A percentile compares a stretch with the other conserved stretches of the same genome.
These are phyloP conservation scores for Phyto melanocephala DNA, from an alignment of 2,888 invertebrate species.

Conservation along the genomic window DNA sequence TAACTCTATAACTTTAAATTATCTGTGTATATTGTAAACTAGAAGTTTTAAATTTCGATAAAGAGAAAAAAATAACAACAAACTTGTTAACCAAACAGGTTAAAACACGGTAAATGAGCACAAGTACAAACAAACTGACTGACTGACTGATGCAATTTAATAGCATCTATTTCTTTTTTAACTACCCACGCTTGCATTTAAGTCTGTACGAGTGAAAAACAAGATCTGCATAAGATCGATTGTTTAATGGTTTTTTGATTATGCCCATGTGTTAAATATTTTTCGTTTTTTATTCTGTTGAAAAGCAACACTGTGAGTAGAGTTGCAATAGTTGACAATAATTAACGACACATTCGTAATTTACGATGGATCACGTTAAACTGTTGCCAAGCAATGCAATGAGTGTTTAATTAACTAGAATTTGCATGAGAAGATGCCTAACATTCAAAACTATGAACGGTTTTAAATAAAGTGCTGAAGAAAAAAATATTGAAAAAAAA, in stretches of 20 bases:
- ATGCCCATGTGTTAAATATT: constrained; percentile 3
- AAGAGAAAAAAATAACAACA: constrained; percentile 13
- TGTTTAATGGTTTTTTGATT: constrained; percentile 21
- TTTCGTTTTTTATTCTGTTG: background rate
- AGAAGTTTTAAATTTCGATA: constrained; percentile 7
- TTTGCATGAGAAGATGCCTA: background rate
- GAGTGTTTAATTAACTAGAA: background rate
- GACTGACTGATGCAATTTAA: constrained; percentile 21
- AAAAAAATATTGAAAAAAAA: no score
- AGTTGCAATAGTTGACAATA: constrained; percentile 19
- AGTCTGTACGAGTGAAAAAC: constrained; percentile 1
- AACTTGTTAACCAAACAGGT: constrained; percentile 53
- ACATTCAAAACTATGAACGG: background rate
- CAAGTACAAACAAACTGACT: constrained; percentile 31
- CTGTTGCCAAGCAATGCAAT: background rate
- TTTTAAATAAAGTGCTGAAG: no score
- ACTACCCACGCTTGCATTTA: constrained; percentile 39
- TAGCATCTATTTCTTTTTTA: constrained; percentile 25
- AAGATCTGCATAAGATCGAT: constrained; percentile 52
- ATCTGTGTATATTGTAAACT: background rate
- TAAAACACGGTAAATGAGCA: constrained; percentile 16
- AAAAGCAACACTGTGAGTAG: background rate
- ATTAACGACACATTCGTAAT: constrained; percentile 12
- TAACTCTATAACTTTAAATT: constrained; percentile 20
- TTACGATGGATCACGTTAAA: background rate